Percentiles rank a stretch among this genome's conserved stretches.
These are phyloP conservation scores for Thamnophis elegans DNA, from an alignment of 2,797 vertebrate species.

Conservation along the genomic window DNA sequence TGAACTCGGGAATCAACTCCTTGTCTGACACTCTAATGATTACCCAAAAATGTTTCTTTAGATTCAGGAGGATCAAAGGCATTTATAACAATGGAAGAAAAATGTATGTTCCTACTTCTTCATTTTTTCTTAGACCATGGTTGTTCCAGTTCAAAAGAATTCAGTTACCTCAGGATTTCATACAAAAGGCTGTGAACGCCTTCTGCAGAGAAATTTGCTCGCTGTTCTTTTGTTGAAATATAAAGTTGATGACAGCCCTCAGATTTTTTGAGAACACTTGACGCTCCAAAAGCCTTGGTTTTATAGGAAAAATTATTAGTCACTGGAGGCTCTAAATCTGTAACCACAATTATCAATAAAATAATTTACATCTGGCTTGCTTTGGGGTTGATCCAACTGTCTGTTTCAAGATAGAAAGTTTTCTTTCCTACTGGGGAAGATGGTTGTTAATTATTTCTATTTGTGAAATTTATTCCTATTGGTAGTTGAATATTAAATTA, in stretches of 20 bases:
- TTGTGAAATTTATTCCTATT: not conserved
- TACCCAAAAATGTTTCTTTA: not conserved
- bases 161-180: not conserved
- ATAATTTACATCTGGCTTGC: not conserved
- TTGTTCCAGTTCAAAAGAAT: not conserved
- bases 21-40: not conserved
- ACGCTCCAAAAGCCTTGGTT: not conserved
- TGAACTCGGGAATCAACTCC: not conserved
- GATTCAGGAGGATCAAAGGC: not conserved
- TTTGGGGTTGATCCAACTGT: not conserved
- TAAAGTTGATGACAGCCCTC: too few species aligned
- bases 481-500: not conserved
- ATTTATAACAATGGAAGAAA: not conserved
- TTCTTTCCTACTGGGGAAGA: not conserved
- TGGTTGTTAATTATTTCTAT: not conserved
- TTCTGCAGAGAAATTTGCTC: not conserved
- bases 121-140: not conserved
- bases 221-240: not conserved
- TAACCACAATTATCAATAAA: not conserved
- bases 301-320: not conserved
- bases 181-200: not conserved
- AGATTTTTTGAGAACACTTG: not conserved
- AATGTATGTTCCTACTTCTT: not conserved
- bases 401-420: not conserved
- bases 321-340: not conserved